phyloP scores from a whole-genome alignment of 2,888 invertebrate species.

The Chrysodeixis includens region DNA sequence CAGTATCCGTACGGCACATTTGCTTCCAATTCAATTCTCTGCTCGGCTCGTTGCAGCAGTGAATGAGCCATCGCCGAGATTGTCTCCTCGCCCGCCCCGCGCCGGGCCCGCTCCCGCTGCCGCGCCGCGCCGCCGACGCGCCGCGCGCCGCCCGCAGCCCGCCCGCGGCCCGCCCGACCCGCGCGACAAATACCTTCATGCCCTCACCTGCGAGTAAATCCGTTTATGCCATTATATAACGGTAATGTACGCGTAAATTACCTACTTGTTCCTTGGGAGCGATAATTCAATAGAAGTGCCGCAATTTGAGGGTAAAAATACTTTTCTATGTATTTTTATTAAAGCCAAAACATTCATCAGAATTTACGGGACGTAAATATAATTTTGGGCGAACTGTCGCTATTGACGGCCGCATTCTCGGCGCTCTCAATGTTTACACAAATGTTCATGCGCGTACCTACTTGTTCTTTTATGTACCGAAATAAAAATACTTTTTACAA shows the following conservation, averaged over 20 bases:
- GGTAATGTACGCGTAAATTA: slow-evolving; percentile 64
- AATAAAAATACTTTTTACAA: slow-evolving; percentile 65
- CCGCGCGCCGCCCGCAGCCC: too few relatives aligned
- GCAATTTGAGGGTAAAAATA: slow-evolving; percentile 43
- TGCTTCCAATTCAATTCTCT: slow-evolving; percentile 87
- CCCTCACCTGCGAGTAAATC: slow-evolving; percentile 65
- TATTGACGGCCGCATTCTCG: slow-evolving; percentile 26
- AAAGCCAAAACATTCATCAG: slow-evolving; percentile 37
- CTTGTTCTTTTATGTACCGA: slow-evolving; percentile 57
- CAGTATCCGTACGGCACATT: slow-evolving; percentile 84
- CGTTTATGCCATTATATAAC: slow-evolving; percentile 62
- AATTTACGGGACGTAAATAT: slow-evolving; percentile 19
- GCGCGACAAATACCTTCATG: slow-evolving; percentile 62
- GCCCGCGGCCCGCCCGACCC: slow-evolving; percentile 28
- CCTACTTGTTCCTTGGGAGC: slow-evolving; percentile 58
- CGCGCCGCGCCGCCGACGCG: slow-evolving; percentile 30
- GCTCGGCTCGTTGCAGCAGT: slow-evolving; percentile 84
- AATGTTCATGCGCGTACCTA: slow-evolving; percentile 53
- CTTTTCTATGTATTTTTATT: slow-evolving; percentile 36
- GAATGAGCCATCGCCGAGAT: slow-evolving; percentile 86
- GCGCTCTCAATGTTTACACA: slow-evolving; percentile 37
- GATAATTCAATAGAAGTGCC: slow-evolving; percentile 56
- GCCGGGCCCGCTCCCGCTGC: slow-evolving; percentile 31
- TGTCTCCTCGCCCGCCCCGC: slow-evolving; percentile 72
- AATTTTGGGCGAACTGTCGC: slow-evolving; percentile 27